Percentiles rank a stretch among this genome's conserved stretches.
phyloP scores from a whole-genome alignment of 2,797 vertebrate species.

The Lemur catta region DNA sequence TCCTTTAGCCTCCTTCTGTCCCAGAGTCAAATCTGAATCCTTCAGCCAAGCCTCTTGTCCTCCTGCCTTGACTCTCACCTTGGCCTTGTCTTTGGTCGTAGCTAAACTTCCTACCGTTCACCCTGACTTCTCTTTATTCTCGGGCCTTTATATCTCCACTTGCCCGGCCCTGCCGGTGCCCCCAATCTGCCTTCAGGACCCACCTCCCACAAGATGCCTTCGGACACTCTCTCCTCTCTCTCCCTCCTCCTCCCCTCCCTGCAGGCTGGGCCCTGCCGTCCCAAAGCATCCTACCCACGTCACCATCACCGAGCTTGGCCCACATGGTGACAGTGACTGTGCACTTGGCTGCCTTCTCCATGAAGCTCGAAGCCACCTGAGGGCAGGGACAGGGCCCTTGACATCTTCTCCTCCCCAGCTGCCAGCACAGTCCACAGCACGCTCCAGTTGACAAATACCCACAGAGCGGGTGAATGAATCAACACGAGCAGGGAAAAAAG shows the following conservation, averaged over 20 bases:
- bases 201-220: neutral
- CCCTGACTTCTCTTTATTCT: neutral
- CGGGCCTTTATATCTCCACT: neutral
- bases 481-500: neutral
- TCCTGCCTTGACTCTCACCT: neutral
- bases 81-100: neutral
- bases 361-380: neutral
- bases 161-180: rapidly evolving
- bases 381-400: neutral
- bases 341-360: neutral
- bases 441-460: neutral
- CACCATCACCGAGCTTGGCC: neutral
- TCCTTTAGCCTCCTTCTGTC: neutral
- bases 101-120: neutral
- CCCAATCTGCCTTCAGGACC: neutral
- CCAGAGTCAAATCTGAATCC: neutral
- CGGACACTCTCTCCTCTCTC: rapidly evolving
- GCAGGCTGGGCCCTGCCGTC: rapidly evolving
- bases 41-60: neutral
- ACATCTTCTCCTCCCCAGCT: neutral
- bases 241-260: rapidly evolving
- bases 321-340: neutral
- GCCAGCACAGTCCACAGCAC: neutral
- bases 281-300: neutral
- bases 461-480: neutral